Percentiles rank a stretch among this genome's conserved stretches.
Conservation (phyloP, 2,113 vertebrate species). For the Hystrix cristata region DNA sequence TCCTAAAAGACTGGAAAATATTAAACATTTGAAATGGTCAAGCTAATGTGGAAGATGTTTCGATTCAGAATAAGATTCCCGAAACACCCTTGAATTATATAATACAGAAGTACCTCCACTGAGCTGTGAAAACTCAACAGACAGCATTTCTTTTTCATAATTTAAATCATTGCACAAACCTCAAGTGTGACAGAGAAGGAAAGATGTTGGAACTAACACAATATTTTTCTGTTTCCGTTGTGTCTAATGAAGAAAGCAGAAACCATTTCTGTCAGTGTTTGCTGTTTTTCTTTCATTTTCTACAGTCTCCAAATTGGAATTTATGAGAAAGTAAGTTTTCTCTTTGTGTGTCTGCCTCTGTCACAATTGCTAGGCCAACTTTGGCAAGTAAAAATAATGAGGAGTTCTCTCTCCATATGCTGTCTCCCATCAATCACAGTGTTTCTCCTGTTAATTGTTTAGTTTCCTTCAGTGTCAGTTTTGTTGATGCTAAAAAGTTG, state of each 20-base stretch:
- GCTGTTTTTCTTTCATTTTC: not conserved
- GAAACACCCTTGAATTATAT: not conserved
- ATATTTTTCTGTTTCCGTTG: not conserved
- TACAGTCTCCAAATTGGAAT: not conserved
- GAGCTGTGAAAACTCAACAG: not conserved
- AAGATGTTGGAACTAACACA: not conserved
- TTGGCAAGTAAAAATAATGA: not conserved
- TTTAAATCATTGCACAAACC: not conserved
- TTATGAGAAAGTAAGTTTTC: not conserved
- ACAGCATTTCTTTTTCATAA: not conserved
- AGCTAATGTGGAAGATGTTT: not conserved
- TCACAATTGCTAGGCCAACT: not conserved
- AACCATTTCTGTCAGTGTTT: not conserved
- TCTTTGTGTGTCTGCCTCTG: not conserved
- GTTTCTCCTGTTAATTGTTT: not conserved
- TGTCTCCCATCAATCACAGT: too few relatives aligned
- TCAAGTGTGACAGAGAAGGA: not conserved
- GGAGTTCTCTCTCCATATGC: not conserved
- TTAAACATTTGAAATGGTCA: not conserved
- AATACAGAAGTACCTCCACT: not conserved
- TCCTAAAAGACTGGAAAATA: not conserved
- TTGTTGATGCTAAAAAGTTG: conserved; percentile 4
- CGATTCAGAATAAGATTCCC: not conserved
- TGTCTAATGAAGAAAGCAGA: not conserved
- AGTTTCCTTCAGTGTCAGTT: not conserved